Percentiles rank a stretch among this genome's conserved stretches.
Evolutionary conservation across 1,140 invertebrate species (phyloP).

Genomic region (Ostrea denselamellosa): DNA sequence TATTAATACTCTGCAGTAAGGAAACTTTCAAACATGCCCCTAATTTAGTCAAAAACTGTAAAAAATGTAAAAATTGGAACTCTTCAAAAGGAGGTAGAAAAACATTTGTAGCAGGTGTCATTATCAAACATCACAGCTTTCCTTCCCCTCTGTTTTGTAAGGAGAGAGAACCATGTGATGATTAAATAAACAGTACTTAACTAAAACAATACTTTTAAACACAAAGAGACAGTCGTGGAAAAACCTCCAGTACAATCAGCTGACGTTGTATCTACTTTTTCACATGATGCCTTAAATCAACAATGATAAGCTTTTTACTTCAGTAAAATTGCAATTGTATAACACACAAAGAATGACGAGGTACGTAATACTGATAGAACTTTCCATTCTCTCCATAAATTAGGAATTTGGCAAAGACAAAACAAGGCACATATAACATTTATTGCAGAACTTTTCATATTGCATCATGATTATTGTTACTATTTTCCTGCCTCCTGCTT

Average conservation of each 20-base stretch:
- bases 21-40: no score
- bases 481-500: neutral
- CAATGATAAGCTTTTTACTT: no score
- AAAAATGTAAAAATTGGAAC: no score
- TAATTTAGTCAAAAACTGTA: no score
- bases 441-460: slow-evolving; percentile 31
- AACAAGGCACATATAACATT: slow-evolving; percentile 20
- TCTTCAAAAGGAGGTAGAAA: no score
- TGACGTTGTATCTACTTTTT: neutral
- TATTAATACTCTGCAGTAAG: no score
- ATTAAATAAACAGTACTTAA: no score
- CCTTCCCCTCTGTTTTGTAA: no score
- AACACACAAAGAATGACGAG: neutral
- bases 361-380: neutral
- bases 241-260: neutral
- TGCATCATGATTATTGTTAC: neutral
- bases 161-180: no score
- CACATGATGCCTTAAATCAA: neutral
- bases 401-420: slow-evolving; percentile 20
- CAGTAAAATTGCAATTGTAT: neutral
- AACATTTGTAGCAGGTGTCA: no score
- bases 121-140: no score
- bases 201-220: no score
- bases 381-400: neutral
- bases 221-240: neutral